Percentiles rank a stretch among this genome's conserved stretches.
phyloP scores from a whole-genome alignment of 2,888 invertebrate genomes.

The Trachelus troglodyta region DNA sequence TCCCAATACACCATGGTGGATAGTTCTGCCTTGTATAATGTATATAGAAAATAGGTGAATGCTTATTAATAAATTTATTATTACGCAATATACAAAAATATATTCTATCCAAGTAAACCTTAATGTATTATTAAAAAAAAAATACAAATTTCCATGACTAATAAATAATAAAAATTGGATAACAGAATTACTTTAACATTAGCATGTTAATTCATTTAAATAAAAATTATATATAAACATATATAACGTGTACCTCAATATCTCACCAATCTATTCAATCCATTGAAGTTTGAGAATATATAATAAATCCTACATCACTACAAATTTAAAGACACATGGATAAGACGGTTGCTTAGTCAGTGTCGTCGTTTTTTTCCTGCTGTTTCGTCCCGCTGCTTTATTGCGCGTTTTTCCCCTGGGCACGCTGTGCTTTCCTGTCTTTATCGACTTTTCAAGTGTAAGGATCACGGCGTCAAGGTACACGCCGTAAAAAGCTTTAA shows the following conservation, averaged over 20 bases:
- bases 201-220: too few relatives aligned
- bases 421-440: background rate
- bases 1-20: background rate
- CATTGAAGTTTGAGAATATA: background rate
- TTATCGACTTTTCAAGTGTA: background rate
- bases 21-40: background rate
- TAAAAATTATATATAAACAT: too few relatives aligned
- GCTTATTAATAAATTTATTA: too few relatives aligned
- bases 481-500: background rate
- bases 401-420: conserved; percentile 1
- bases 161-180: background rate
- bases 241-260: background rate
- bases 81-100: background rate
- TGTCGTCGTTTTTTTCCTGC: background rate
- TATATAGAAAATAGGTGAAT: too few relatives aligned
- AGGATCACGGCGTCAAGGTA: background rate
- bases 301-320: background rate
- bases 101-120: background rate
- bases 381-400: conserved; percentile 3
- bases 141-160: background rate
- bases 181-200: background rate
- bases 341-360: conserved; percentile 1
- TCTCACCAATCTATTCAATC: background rate
- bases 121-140: background rate
- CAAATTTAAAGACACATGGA: background rate